A percentile compares a stretch with the other conserved stretches of the same genome.
Evolutionary conservation across 2,113 vertebrate genomes (phyloP).

Genomic region (Bothrops jararaca): DNA sequence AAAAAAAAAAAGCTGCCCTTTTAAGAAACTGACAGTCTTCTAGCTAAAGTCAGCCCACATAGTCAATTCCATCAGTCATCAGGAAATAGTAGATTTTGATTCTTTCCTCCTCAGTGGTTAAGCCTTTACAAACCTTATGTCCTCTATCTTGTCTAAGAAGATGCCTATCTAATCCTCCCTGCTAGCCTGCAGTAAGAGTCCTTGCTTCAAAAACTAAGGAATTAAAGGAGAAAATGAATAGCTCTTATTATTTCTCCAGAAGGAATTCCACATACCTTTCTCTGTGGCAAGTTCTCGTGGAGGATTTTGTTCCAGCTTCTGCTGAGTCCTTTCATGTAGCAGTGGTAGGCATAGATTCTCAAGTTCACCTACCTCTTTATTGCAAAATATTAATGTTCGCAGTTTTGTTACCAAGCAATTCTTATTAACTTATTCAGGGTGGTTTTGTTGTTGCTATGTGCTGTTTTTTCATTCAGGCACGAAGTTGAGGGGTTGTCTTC

Average conservation of each 20-base stretch:
- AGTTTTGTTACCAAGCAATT: background rate
- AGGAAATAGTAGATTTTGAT: background rate
- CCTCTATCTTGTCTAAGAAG: background rate
- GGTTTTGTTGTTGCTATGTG: background rate
- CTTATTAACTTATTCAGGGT: background rate
- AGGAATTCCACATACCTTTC: background rate
- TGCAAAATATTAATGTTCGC: background rate
- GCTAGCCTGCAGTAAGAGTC: background rate
- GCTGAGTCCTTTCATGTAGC: background rate
- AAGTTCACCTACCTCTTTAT: background rate
- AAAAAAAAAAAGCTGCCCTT: background rate
- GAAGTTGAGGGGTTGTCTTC: background rate
- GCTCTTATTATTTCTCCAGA: background rate
- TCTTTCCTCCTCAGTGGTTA: background rate
- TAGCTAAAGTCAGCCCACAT: background rate
- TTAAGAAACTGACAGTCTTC: background rate
- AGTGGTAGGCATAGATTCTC: background rate
- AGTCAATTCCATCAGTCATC: background rate
- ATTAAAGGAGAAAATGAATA: background rate
- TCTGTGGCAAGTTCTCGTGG: background rate
- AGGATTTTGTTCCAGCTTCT: background rate
- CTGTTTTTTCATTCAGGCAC: background rate
- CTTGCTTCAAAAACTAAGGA: background rate
- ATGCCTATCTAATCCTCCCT: background rate
- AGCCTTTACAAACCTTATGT: background rate